A percentile compares a stretch with the other conserved stretches of the same genome.
These are phyloP conservation scores for Dinomys branickii DNA, from an alignment of 2,113 vertebrate species.

Conservation along the genomic window DNA sequence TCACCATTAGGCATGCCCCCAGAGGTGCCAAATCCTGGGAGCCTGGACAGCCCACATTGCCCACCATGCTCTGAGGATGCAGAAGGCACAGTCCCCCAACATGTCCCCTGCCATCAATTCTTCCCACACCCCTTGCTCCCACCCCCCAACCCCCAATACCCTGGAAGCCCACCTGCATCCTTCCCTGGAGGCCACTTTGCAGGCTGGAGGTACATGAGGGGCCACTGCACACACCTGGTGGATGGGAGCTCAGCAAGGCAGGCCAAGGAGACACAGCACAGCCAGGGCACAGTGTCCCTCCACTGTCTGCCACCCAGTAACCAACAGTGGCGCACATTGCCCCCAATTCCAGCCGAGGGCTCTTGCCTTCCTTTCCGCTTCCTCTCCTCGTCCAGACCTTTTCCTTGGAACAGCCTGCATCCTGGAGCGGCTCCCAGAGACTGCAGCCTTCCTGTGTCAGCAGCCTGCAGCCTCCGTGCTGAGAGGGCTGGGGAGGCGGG, in stretches of 20 bases:
- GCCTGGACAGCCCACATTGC: background rate
- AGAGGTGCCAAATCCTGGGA: no score
- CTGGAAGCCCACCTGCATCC: conserved; percentile 36
- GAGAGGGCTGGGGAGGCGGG: background rate
- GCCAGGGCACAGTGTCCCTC: background rate
- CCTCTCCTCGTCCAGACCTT: conserved; percentile 39
- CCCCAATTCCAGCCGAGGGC: background rate
- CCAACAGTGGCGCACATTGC: background rate
- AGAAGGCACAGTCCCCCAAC: background rate
- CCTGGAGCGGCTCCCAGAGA: conserved; percentile 65
- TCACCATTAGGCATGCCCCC: background rate
- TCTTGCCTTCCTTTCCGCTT: background rate
- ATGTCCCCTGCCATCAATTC: background rate
- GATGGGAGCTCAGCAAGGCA: background rate
- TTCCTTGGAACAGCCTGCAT: background rate
- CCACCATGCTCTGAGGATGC: background rate
- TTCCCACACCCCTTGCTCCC: background rate
- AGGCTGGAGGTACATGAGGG: background rate
- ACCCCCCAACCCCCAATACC: background rate
- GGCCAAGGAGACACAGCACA: background rate
- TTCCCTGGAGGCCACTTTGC: background rate
- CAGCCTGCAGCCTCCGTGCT: conserved; percentile 19
- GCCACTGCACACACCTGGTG: background rate
- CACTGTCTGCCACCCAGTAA: background rate
- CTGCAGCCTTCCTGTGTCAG: conserved; percentile 58